A percentile compares a stretch with the other conserved stretches of the same genome.
phyloP scores from a whole-genome alignment of 2,113 vertebrate genomes.

The Syrmaticus mikado region DNA sequence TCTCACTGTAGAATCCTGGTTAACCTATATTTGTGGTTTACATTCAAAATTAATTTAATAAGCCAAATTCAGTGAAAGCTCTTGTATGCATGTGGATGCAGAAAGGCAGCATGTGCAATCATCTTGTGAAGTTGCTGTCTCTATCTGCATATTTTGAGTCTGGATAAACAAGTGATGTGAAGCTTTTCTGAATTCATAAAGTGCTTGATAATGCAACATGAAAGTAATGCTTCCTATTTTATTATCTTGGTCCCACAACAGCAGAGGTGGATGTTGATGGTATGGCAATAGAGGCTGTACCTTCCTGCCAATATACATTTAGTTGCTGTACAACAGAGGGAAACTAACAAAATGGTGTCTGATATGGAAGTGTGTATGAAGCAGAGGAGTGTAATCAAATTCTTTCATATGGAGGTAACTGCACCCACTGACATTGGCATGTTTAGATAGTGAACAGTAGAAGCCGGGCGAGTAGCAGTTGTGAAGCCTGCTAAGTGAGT shows the following conservation, averaged over 20 bases:
- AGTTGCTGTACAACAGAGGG: too few relatives aligned
- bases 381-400: too few relatives aligned
- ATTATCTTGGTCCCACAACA: too few relatives aligned
- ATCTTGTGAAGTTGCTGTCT: background rate
- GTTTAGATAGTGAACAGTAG: background rate
- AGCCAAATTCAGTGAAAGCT: background rate
- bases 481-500: background rate
- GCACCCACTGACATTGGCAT: background rate
- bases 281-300: too few relatives aligned
- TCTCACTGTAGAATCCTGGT: background rate
- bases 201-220: slow-evolving; percentile 23
- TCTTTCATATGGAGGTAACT: too few relatives aligned
- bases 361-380: too few relatives aligned
- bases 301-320: too few relatives aligned
- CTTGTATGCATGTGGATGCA: background rate
- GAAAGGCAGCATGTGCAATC: background rate
- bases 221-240: too few relatives aligned
- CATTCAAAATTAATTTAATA: background rate
- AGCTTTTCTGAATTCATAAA: slow-evolving; percentile 32
- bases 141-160: slow-evolving; percentile 1
- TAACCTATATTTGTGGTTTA: background rate
- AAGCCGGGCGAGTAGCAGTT: background rate
- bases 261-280: too few relatives aligned
- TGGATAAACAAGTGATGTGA: background rate
- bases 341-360: too few relatives aligned